A percentile compares a stretch with the other conserved stretches of the same genome.
phyloP scores from a whole-genome alignment of 2,797 vertebrate species.

The Acipenser transmontanus region DNA sequence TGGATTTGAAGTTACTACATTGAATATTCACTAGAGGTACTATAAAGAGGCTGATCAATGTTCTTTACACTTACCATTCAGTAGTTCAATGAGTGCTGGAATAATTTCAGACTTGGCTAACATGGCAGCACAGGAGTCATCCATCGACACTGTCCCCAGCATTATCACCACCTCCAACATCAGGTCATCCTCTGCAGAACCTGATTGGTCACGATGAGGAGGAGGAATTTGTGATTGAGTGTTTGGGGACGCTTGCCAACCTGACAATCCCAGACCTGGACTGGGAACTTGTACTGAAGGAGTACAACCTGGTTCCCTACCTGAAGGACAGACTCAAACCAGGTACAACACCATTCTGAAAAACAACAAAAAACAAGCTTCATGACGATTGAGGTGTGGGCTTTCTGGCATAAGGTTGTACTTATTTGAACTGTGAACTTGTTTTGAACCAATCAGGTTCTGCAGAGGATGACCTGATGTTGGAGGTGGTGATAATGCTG shows the following conservation, averaged over 20 bases:
- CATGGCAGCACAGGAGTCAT: conserved; percentile 86
- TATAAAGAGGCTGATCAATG: neutral
- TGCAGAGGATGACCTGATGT: conserved; percentile 83
- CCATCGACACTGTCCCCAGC: conserved; percentile 94
- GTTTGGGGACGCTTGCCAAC: conserved; percentile 87
- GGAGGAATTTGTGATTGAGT: conserved; percentile 91
- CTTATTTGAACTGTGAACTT: neutral
- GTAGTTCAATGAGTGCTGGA: conserved; percentile 85
- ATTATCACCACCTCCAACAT: conserved; percentile 89
- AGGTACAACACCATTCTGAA: conserved; percentile 55
- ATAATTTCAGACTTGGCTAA: conserved; percentile 95
- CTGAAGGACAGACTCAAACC: conserved; percentile 89
- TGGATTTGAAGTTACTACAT: no score
- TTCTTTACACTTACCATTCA: conserved; percentile 66
- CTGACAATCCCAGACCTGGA: conserved; percentile 84
- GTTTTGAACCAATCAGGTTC: conserved; percentile 56
- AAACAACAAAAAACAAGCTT: neutral
- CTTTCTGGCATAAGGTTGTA: neutral
- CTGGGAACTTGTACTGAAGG: conserved; percentile 88
- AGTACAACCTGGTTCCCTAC: conserved; percentile 85
- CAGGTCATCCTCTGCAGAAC: conserved; percentile 84
- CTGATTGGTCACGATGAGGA: conserved; percentile 79
- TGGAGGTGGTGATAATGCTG: conserved; percentile 93
- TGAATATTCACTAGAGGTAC: no score
- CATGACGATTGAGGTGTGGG: neutral